A percentile compares a stretch with the other conserved stretches of the same genome.
Evolutionary conservation across 2,113 vertebrate genomes (phyloP).

Genomic region (human): GRCh38 chr2:78325501-78326000

Average conservation of each 20-base stretch:
- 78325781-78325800: slow-evolving; percentile 73
- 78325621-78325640: neutral
- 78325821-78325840: slow-evolving; percentile 49
- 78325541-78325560: neutral
- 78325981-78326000: slow-evolving; percentile 62
- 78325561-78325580: neutral
- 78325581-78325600: neutral
- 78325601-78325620: neutral
- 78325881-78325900: slow-evolving; percentile 44
- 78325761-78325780: neutral
- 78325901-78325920: slow-evolving; percentile 29
- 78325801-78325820: slow-evolving; percentile 60
- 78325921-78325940: slow-evolving; percentile 61
- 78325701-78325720: neutral
- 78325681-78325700: neutral
- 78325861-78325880: slow-evolving; percentile 52
- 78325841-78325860: slow-evolving; percentile 48
- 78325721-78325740: neutral
- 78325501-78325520: neutral
- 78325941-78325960: slow-evolving; percentile 51
- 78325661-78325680: neutral
- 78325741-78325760: slow-evolving; percentile 27
- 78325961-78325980: slow-evolving; percentile 62
- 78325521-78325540: neutral
- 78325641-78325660: neutral